Conservation (phyloP, 2,113 vertebrate species). For the Bufo gargarizans region DNA sequence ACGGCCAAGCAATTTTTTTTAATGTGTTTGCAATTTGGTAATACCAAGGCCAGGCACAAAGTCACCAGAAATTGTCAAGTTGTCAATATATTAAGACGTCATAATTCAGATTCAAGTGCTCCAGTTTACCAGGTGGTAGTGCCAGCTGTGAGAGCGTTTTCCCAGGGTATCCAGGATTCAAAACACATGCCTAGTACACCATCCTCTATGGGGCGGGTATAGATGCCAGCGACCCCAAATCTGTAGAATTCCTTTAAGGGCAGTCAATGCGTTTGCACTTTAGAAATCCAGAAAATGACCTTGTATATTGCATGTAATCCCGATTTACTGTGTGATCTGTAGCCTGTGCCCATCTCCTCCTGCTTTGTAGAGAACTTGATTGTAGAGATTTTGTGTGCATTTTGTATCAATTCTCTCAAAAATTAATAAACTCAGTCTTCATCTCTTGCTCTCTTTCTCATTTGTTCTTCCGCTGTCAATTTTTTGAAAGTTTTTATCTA, state of each 20-base stretch:
- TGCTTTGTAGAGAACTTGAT: slow-evolving; percentile 68
- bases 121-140: not conserved
- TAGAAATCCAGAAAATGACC: slow-evolving; percentile 63
- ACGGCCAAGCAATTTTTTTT: no score
- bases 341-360: slow-evolving; percentile 68
- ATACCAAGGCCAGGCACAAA: no score
- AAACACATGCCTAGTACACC: no score
- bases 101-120: no score
- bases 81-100: no score
- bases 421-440: slow-evolving; percentile 76
- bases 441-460: slow-evolving; percentile 63
- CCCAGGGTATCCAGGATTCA: not conserved
- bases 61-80: no score
- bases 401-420: slow-evolving; percentile 69
- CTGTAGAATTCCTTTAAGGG: slow-evolving; percentile 51
- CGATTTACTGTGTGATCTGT: slow-evolving; percentile 67
- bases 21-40: no score
- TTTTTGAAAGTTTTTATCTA: not conserved
- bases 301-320: slow-evolving; percentile 69
- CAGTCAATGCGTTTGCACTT: slow-evolving; percentile 65
- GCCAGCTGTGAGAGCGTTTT: not conserved
- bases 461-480: not conserved
- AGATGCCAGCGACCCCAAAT: not conserved
- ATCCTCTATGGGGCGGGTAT: no score
- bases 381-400: slow-evolving; percentile 66